Percentiles rank a stretch among this genome's conserved stretches.
Evolutionary conservation across 2,797 vertebrate species (phyloP).

Genomic region (Erpetoichthys calabaricus): DNA sequence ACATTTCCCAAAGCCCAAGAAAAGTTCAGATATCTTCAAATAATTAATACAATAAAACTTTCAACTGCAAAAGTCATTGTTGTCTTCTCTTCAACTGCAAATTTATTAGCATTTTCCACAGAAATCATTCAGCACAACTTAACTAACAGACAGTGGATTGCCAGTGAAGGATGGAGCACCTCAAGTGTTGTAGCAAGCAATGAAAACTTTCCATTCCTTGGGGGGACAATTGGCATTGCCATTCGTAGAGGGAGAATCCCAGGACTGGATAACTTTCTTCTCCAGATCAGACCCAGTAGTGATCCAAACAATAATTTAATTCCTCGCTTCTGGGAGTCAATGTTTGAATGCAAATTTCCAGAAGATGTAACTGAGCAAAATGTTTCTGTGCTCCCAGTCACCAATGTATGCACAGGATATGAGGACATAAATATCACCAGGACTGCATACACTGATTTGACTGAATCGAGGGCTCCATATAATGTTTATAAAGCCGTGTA

Average conservation of each 20-base stretch:
- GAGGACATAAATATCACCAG: slow-evolving; percentile 37
- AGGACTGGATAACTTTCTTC: slow-evolving; percentile 45
- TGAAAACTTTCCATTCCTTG: slow-evolving; percentile 43
- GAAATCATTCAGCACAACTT: slow-evolving; percentile 45
- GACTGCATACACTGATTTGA: slow-evolving; percentile 61
- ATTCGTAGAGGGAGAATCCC: slow-evolving; percentile 47
- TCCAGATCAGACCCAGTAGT: slow-evolving; percentile 39
- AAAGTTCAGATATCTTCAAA: slow-evolving; percentile 31
- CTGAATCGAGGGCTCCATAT: slow-evolving; percentile 60
- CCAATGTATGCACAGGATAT: slow-evolving; percentile 34
- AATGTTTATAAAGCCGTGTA: slow-evolving; percentile 64
- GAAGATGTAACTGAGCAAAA: background rate
- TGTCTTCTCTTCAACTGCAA: slow-evolving; percentile 60
- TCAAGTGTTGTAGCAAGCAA: slow-evolving; percentile 47
- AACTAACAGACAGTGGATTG: slow-evolving; percentile 56
- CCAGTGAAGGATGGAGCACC: slow-evolving; percentile 65
- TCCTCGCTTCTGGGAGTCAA: slow-evolving; percentile 50
- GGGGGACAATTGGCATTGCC: slow-evolving; percentile 58
- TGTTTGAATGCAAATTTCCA: slow-evolving; percentile 44
- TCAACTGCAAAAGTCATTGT: slow-evolving; percentile 46
- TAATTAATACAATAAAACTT: slow-evolving; percentile 39
- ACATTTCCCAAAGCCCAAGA: slow-evolving; percentile 53
- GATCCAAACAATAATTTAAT: slow-evolving; percentile 41
- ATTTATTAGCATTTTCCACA: slow-evolving; percentile 45
- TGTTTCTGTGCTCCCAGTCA: slow-evolving; percentile 18